Percentiles rank a stretch among this genome's conserved stretches.
These are phyloP conservation scores for Antheraea mylitta DNA, from an alignment of 1,140 invertebrate species.

Conservation along the genomic window DNA sequence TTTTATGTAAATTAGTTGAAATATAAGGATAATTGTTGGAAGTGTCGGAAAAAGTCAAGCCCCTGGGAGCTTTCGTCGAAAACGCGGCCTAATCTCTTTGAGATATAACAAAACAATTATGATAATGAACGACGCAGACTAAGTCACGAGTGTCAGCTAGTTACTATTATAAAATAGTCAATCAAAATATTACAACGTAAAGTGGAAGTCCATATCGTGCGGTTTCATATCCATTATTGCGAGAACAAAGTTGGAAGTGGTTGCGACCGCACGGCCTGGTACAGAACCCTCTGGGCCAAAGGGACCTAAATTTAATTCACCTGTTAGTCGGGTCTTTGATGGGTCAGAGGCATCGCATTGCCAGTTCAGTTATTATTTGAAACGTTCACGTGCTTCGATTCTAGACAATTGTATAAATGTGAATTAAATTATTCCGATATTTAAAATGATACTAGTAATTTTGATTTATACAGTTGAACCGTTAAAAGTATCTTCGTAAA, in stretches of 20 bases:
- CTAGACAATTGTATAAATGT: background rate
- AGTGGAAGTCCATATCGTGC: slow-evolving; percentile 44
- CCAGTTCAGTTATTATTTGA: slow-evolving; percentile 17
- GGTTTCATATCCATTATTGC: slow-evolving; percentile 54
- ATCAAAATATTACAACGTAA: slow-evolving; percentile 26
- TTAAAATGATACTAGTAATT: too few relatives aligned
- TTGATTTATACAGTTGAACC: too few relatives aligned
- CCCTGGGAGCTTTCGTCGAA: too few relatives aligned
- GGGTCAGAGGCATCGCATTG: slow-evolving; percentile 27
- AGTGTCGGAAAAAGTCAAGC: too few relatives aligned
- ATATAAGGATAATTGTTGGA: too few relatives aligned
- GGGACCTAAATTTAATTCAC: slow-evolving; percentile 46
- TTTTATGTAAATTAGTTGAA: too few relatives aligned
- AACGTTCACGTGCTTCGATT: background rate
- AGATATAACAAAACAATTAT: too few relatives aligned
- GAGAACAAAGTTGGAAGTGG: slow-evolving; percentile 45
- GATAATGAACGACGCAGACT: too few relatives aligned
- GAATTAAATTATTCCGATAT: too few relatives aligned
- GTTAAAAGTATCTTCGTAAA: too few relatives aligned
- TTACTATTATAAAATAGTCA: slow-evolving; percentile 11
- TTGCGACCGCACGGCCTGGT: slow-evolving; percentile 27
- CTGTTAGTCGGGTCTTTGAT: slow-evolving; percentile 42
- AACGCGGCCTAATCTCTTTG: too few relatives aligned
- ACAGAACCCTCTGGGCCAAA: slow-evolving; percentile 22
- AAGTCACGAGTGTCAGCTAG: too few relatives aligned